Percentiles rank a stretch among this genome's conserved stretches.
Evolutionary conservation across 1,140 invertebrate species (phyloP).

Genomic region (Araneus ventricosus): DNA sequence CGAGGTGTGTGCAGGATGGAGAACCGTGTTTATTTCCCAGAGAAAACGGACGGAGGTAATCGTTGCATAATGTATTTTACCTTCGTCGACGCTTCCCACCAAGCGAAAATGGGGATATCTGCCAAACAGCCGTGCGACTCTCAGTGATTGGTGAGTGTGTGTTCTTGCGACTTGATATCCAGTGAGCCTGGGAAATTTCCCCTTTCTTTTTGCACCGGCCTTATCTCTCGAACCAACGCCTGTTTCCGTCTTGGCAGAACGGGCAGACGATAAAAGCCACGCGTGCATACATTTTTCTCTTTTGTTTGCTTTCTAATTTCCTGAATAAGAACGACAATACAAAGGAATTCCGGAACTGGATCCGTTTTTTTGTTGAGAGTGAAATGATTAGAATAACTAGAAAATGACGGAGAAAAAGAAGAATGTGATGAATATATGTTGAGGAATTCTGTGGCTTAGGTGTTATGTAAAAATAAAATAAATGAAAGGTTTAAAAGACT

Average conservation of each 20-base stretch:
- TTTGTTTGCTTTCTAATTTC: too few relatives aligned
- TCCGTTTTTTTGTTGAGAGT: too few relatives aligned
- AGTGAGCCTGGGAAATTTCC: not conserved
- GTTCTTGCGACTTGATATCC: not conserved
- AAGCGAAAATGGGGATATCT: not conserved
- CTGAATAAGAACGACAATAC: too few relatives aligned
- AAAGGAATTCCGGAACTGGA: too few relatives aligned
- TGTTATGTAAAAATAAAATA: too few relatives aligned
- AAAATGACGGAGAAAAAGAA: too few relatives aligned
- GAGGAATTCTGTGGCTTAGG: too few relatives aligned
- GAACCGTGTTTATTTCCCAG: not conserved
- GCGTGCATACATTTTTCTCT: too few relatives aligned
- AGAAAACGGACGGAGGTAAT: not conserved
- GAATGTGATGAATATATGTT: too few relatives aligned
- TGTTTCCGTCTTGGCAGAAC: not conserved
- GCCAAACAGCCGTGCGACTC: not conserved
- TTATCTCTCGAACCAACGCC: not conserved
- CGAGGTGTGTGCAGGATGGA: not conserved
- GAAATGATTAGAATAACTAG: too few relatives aligned
- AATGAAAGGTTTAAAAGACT: too few relatives aligned
- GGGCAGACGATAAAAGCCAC: not conserved
- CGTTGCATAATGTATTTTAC: constrained; percentile 12
- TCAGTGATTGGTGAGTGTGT: not conserved
- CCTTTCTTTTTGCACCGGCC: too few relatives aligned
- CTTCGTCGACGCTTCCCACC: not conserved